Base-by-base conservation (phyloP, 2,888 invertebrate genomes). In the Ophion slaviceki region DNA sequence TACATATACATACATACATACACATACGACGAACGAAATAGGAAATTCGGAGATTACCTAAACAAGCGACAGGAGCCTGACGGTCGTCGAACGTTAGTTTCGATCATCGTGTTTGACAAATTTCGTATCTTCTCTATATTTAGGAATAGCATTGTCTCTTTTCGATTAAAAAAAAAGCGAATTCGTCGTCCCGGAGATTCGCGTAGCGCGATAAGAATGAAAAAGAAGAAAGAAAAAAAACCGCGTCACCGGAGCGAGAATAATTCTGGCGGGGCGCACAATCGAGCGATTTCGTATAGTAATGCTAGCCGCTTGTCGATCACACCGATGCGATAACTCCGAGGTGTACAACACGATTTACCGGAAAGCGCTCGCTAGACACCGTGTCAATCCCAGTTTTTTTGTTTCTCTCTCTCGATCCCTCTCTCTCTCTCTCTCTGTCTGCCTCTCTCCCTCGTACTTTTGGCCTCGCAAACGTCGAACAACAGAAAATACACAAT, bases 131-230 rank as follows among this genome's bases (percentile, higher is more conserved):
- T 82, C 6, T 78, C 82, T 57, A 87, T 82, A 59, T 71, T 59
- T 24, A 81, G 64, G 40, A 87, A 80, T 20, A 78, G 81, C 87
- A 86, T 87, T 53, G 78, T 80, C 62, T 17, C 61, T 45, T 14
- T 20, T 53, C n/a, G 45, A 36, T 40, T 17, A 78, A 83, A 71
- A 57, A 20, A n/a, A 17, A 4, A 72, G 20, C 4, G 24, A 24
- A 64, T 11, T 77, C n/a, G 24, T n/a, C n/a, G 14, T 10, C 61
- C 36, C 67, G 40, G 61, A 64, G 53, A 6, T 24, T 32, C 66
- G 57, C 45, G 20, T 11, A 20, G 20, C 24, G 20, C 40, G 64
- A 77, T 70, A 82, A 82, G 20, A 78, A 67, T 59, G 17, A 14
- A 3, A 17, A 59, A 62, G 59, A 20, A 24, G 62, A 78, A 72